Percentiles rank a stretch among this genome's conserved stretches.
These are phyloP conservation scores for Acropternis orthonyx DNA, from an alignment of 2,797 vertebrate species.

Conservation along the genomic window DNA sequence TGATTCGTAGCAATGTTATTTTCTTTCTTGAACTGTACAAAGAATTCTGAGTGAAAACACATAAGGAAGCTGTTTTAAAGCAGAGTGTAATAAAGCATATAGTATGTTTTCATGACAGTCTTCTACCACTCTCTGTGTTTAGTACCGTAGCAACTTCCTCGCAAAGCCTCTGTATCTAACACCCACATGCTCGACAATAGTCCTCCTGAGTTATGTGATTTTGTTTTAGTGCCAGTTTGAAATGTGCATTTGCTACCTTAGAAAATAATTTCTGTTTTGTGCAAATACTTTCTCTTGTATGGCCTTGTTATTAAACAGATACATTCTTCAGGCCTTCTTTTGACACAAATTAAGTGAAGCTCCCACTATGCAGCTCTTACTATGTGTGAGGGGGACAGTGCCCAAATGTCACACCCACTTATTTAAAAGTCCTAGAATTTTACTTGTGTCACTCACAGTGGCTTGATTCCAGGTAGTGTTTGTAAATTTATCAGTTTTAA, in stretches of 20 bases:
- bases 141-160: neutral
- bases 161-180: neutral
- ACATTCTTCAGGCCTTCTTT: neutral
- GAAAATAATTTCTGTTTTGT: constrained; percentile 10
- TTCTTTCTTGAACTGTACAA: neutral
- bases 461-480: neutral
- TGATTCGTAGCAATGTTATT: neutral
- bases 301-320: neutral
- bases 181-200: neutral
- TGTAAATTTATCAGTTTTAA: neutral
- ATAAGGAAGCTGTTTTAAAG: neutral
- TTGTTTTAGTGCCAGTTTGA: neutral
- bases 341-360: neutral
- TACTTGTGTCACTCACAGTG: neutral
- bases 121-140: neutral
- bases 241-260: neutral
- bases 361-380: neutral
- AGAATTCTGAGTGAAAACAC: neutral
- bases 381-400: neutral
- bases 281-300: neutral
- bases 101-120: neutral
- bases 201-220: neutral
- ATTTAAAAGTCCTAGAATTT: neutral
- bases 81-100: neutral
- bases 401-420: neutral